Evolutionary conservation across 2,113 vertebrate genomes (phyloP).

Genomic region (Hyaena hyaena): DNA sequence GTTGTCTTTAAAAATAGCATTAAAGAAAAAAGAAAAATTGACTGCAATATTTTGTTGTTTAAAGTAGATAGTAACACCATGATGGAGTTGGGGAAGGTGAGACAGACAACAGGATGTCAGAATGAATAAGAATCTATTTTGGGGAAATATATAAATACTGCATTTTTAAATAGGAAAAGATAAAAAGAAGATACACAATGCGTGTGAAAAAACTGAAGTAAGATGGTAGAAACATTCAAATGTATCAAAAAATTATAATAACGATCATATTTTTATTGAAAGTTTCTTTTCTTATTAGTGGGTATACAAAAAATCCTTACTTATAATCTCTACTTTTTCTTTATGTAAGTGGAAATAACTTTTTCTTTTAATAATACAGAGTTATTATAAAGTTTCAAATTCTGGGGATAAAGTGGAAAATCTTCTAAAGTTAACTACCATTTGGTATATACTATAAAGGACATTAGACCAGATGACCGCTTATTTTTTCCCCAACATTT

Average conservation of each 20-base stretch:
- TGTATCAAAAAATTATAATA: not conserved
- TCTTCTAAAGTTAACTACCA: not conserved
- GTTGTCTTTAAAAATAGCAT: not conserved
- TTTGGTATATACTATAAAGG: not conserved
- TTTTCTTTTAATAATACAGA: not conserved
- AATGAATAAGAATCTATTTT: not conserved
- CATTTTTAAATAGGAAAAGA: not conserved
- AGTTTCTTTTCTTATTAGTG: not conserved
- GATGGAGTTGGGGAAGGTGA: not conserved
- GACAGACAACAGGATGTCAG: not conserved
- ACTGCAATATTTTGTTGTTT: not conserved
- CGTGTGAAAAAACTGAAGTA: not conserved
- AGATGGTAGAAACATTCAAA: not conserved
- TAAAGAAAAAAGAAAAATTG: not conserved
- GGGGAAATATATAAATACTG: not conserved
- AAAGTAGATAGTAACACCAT: not conserved
- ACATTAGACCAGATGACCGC: not conserved
- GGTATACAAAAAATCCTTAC: not conserved
- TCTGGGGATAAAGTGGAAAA: not conserved
- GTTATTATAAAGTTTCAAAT: not conserved
- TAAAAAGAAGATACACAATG: not conserved
- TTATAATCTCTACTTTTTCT: not conserved
- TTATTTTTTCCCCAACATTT: not conserved
- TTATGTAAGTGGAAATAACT: not conserved
- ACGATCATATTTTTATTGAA: not conserved